Percentiles rank a stretch among this genome's conserved stretches.
These are phyloP conservation scores for Ciona savignyi DNA, from an alignment of 23 tunicate species.

Conservation along the genomic window DNA sequence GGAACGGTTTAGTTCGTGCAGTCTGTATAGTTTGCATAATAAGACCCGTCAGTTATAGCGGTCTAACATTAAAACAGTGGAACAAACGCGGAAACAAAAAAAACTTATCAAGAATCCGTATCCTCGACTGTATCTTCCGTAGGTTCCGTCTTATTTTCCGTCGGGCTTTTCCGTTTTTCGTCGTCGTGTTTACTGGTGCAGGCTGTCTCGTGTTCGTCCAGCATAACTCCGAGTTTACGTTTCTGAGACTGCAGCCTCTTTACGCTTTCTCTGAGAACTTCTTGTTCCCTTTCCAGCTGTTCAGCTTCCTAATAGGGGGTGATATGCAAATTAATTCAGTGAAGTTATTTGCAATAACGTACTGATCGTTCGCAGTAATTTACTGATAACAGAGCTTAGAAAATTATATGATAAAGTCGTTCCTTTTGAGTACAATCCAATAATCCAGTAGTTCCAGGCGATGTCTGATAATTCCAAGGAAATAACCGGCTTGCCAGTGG, in stretches of 20 bases:
- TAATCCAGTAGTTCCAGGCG: no score
- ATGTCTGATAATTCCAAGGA: no score
- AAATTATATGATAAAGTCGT: neutral
- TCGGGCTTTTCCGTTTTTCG: neutral
- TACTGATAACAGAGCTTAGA: neutral
- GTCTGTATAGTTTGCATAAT: neutral
- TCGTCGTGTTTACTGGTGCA: conserved; percentile 32
- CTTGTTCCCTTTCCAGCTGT: conserved; percentile 85
- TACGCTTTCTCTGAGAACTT: conserved; percentile 65
- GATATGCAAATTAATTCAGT: neutral
- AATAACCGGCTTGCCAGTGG: no score
- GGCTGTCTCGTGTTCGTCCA: conserved; percentile 77
- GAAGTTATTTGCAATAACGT: neutral
- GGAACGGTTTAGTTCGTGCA: no score
- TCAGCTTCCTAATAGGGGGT: conserved; percentile 63
- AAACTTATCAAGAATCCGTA: neutral
- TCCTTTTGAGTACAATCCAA: no score
- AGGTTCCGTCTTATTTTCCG: neutral
- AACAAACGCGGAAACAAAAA: neutral
- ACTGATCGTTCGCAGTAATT: neutral
- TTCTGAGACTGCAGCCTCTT: conserved; percentile 69
- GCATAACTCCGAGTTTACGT: conserved; percentile 39
- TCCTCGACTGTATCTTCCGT: neutral
- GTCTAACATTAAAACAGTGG: neutral
- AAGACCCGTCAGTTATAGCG: neutral